phyloP scores from a whole-genome alignment of 2,113 vertebrate genomes.

The Mormyrus lacerda region DNA sequence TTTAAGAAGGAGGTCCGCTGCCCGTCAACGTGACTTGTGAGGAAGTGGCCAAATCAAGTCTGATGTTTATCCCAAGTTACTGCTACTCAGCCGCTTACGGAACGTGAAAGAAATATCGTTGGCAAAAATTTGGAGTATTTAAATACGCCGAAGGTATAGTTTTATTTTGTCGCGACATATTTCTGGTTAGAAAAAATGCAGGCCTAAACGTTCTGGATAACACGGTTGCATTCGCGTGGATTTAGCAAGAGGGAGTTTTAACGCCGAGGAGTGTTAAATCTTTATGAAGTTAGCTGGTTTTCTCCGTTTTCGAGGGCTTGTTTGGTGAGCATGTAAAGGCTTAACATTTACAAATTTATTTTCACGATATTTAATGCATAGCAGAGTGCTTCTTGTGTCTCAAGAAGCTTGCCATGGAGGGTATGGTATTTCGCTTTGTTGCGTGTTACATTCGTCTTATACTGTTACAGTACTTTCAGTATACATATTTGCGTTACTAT shows the following conservation, averaged over 20 bases:
- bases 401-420: neutral
- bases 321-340: neutral
- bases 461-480: neutral
- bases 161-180: neutral
- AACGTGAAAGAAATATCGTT: neutral
- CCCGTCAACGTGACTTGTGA: neutral
- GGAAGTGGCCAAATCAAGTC: neutral
- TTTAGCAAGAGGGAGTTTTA: neutral
- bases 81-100: neutral
- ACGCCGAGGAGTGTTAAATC: neutral
- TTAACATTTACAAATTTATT: neutral
- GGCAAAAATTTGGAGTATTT: neutral
- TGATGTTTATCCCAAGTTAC: neutral
- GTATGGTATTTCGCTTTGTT: neutral
- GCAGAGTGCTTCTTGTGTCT: neutral
- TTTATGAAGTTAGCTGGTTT: neutral
- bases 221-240: neutral
- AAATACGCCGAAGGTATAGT: neutral
- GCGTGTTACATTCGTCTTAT: neutral
- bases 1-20: neutral
- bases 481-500: neutral
- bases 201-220: neutral
- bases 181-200: neutral
- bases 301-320: neutral
- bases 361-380: neutral